Conservation (phyloP, 2,797 vertebrate genomes). For the Diplodus puntazzo region DNA sequence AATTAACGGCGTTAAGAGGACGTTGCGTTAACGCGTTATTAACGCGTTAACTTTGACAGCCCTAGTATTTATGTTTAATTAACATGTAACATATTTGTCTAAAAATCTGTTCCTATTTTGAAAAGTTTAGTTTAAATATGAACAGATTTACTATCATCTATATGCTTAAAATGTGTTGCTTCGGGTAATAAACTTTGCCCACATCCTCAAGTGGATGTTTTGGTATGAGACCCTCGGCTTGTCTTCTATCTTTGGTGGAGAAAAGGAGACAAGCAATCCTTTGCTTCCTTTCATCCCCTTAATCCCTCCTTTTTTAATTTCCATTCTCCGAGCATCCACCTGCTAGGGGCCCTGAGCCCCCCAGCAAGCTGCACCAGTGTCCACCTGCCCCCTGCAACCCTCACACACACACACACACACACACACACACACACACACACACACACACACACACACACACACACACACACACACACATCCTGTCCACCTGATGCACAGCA, state of each 20-base stretch:
- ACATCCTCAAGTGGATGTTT: slow-evolving; percentile 41
- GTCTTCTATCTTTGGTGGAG: slow-evolving; percentile 51
- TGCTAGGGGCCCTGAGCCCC: slow-evolving; percentile 65
- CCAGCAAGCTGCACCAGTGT: slow-evolving; percentile 61
- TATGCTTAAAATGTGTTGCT: not conserved
- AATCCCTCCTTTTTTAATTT: slow-evolving; percentile 70
- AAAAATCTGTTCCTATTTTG: not conserved
- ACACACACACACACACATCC: slow-evolving; percentile 40
- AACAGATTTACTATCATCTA: not conserved
- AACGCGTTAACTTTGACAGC: too few relatives aligned
- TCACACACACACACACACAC: slow-evolving; percentile 14
- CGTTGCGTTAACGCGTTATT: too few relatives aligned
- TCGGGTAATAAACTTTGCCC: not conserved
- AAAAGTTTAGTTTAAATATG: not conserved
- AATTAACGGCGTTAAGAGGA: too few relatives aligned
- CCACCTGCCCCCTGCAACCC: slow-evolving; percentile 71
- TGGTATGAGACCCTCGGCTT: slow-evolving; percentile 40
- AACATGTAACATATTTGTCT: not conserved
- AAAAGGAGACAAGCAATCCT: slow-evolving; percentile 72
- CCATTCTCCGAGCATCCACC: slow-evolving; percentile 74
- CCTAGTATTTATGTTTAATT: slow-evolving; percentile 8
- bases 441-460: slow-evolving; percentile 30
- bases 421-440: slow-evolving; percentile 32
- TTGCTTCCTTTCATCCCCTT: slow-evolving; percentile 69
- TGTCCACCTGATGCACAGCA: slow-evolving; percentile 66